Evolutionary conservation across 2,113 vertebrate species (phyloP), one percentile per base, ranked within the genome.

Genomic region (Eulemur macaco): DNA sequence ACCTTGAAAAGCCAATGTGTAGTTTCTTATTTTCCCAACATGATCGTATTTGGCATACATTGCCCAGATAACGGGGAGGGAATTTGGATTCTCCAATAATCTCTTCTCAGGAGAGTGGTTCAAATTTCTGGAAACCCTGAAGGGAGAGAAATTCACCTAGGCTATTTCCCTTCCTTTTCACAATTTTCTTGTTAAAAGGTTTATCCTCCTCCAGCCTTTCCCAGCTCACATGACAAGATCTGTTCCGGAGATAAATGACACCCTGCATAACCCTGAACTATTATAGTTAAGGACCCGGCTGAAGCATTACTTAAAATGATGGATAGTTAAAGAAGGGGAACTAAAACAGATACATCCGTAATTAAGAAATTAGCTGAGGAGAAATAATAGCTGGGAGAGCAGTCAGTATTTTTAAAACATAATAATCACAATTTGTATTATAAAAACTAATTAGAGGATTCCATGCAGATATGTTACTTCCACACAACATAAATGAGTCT

Each of bases 311-410:
- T 96, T 56, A 71, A 96, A 64, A 73, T 91, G 45, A 54, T 76
- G 52, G 76, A 84, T 87, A 80, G 94, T 91, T 96, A 88, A 90
- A 95, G 90, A 96, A 56, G 6, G 91, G 96, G 86, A 83, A 93
- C 71, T 91, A 91, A 95, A 84, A 8, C 81, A 96, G 91, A 98
- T 91, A 96, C 91, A 96, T 50, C 0, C 89, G 96, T 91, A 98
- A 45, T 91, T n/a, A 8, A 96, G 9, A 97, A 97, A 97, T 94
- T 96, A 88, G 89, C 88, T 82, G 80, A 77, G 68, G 93, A 94
- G 34, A 95, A 52, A 94, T 58, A 58, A 91, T 69, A 58, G 84
- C 95, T 37, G 77, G 47, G 93, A 63, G 47, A 95, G 88, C 78
- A 98, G 89, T 64, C 85, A 92, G 78, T 60, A 50, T 89, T 97